phyloP scores from a whole-genome alignment of 2,113 vertebrate species.

The Andinoacara biseriatus region DNA sequence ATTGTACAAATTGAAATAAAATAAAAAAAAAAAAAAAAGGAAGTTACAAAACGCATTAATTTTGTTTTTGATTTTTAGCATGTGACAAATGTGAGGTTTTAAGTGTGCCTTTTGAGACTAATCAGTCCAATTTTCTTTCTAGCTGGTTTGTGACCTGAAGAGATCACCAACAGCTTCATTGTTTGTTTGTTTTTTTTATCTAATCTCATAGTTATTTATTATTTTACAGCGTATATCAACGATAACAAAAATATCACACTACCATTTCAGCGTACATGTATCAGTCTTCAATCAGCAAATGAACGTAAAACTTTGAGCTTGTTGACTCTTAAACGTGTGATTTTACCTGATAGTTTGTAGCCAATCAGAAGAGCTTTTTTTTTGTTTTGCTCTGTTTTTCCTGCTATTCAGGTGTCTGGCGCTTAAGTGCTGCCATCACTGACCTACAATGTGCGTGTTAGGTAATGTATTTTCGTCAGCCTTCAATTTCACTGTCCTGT shows the following conservation, averaged over 20 bases:
- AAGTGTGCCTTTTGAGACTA: not conserved
- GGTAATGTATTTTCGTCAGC: not conserved
- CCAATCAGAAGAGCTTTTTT: not conserved
- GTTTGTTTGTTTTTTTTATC: rapidly evolving
- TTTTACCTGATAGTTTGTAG: rapidly evolving
- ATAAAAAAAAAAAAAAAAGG: no score
- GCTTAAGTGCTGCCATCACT: not conserved
- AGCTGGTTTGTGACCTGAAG: not conserved
- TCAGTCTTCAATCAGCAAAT: not conserved
- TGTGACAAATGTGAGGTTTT: not conserved
- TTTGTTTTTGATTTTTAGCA: rapidly evolving
- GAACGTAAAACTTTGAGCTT: not conserved
- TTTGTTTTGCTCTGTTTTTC: not conserved
- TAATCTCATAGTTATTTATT: not conserved
- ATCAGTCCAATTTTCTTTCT: not conserved
- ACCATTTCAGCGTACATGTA: not conserved
- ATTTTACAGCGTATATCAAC: not conserved
- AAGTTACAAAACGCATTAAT: not conserved
- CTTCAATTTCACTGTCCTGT: not conserved
- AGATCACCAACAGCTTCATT: no score
- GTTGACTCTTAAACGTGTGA: not conserved
- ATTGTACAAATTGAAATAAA: no score
- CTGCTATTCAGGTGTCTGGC: not conserved
- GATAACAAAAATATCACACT: not conserved
- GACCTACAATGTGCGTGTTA: not conserved